These are phyloP conservation scores for Herminia tarsipennalis DNA, from an alignment of 2,888 invertebrate genomes.

Conservation along the genomic window DNA sequence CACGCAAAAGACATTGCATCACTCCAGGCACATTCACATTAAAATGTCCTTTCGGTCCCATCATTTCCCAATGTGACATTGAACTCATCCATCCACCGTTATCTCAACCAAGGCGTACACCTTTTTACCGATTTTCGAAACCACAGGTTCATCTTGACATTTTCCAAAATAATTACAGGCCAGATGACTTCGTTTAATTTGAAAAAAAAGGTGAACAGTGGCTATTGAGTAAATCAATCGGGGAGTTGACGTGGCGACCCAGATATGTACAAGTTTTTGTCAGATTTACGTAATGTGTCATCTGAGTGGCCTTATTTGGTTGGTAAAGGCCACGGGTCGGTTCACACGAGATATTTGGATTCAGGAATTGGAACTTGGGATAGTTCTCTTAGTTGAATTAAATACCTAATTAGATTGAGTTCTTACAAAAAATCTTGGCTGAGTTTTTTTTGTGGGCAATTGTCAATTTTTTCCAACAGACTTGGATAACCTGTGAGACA, in stretches of 20 bases:
- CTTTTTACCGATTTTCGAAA: conserved; percentile 34
- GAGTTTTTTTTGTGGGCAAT: no score
- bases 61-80: conserved; percentile 11
- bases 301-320: conserved; percentile 30
- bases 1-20: no score
- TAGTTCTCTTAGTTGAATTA: no score
- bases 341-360: conserved; percentile 16
- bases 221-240: conserved; percentile 36
- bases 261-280: conserved; percentile 50
- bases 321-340: conserved; percentile 25
- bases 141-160: conserved; percentile 60
- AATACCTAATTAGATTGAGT: no score
- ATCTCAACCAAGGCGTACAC: conserved; percentile 31
- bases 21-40: no score
- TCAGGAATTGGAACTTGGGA: conserved; percentile 17
- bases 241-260: conserved; percentile 32
- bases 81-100: conserved; percentile 4
- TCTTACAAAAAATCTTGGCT: no score
- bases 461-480: no score
- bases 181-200: conserved; percentile 44
- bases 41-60: not conserved
- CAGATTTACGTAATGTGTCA: conserved; percentile 42
- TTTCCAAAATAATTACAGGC: conserved; percentile 41
- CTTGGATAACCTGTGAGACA: no score
- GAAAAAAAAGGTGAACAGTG: conserved; percentile 34